A percentile compares a stretch with the other conserved stretches of the same genome.
phyloP scores from a whole-genome alignment of 1,140 invertebrate species.

The Pomacea maculata region DNA sequence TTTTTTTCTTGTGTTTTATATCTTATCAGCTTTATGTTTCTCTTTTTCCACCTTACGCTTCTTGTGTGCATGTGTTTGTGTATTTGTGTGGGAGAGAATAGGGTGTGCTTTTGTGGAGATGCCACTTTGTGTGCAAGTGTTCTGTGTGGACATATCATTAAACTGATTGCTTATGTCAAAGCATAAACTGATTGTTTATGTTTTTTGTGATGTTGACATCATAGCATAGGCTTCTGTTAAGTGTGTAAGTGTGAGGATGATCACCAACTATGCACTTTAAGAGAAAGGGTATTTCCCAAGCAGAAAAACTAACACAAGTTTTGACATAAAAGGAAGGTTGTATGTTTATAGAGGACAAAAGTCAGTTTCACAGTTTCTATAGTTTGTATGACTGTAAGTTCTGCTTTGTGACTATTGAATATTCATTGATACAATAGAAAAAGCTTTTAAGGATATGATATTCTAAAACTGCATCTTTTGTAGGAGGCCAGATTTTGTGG shows the following conservation, averaged over 20 bases:
- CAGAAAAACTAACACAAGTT: background rate
- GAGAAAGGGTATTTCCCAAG: background rate
- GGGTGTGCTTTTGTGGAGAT: background rate
- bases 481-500: constrained; percentile 63
- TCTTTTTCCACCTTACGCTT: background rate
- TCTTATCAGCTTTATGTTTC: background rate
- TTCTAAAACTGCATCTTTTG: background rate
- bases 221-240: background rate
- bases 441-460: background rate
- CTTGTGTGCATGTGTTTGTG: constrained; percentile 7
- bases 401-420: background rate
- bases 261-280: background rate
- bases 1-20: no score
- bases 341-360: no score
- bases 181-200: no score
- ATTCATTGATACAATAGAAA: background rate
- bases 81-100: background rate
- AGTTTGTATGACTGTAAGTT: background rate
- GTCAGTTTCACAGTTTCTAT: background rate
- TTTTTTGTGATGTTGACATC: background rate
- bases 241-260: background rate
- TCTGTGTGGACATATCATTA: background rate
- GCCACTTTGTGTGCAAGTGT: background rate
- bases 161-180: no score
- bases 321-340: no score